These are phyloP conservation scores for Pagetopsis macropterus DNA, from an alignment of 2,797 vertebrate genomes.

Conservation along the genomic window DNA sequence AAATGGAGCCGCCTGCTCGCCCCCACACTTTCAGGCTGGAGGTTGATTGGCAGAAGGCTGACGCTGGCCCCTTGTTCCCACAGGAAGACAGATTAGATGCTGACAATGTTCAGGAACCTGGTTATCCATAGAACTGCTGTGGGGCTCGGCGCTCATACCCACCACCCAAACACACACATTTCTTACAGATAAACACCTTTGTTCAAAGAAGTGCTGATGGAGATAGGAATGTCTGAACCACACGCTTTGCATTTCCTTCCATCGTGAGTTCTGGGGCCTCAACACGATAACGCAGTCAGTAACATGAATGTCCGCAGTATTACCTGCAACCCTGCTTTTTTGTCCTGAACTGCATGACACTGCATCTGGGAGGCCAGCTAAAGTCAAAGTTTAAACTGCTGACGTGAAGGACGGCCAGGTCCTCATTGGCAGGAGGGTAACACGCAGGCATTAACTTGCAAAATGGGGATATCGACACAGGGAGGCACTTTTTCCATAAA, in stretches of 20 bases:
- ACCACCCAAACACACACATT: conserved; percentile 60
- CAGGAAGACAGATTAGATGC: conserved; percentile 84
- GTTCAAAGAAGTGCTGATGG: conserved; percentile 54
- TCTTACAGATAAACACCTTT: conserved; percentile 72
- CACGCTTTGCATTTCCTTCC: conserved; percentile 30
- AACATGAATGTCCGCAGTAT: conserved; percentile 20
- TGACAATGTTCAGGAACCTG: conserved; percentile 81
- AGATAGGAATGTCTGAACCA: conserved; percentile 47
- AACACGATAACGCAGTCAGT: conserved; percentile 16
- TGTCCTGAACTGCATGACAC: conserved; percentile 36
- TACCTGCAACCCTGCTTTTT: conserved; percentile 17
- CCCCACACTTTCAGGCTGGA: conserved; percentile 74
- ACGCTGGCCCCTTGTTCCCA: conserved; percentile 76
- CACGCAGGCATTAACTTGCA: conserved; percentile 82
- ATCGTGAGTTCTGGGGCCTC: conserved; percentile 6
- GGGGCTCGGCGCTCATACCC: conserved; percentile 56
- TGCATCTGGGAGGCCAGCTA: conserved; percentile 43
- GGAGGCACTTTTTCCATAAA: conserved; percentile 87
- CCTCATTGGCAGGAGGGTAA: conserved; percentile 78
- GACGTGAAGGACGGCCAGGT: conserved; percentile 74
- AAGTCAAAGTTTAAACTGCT: conserved; percentile 67
- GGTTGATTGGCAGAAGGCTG: conserved; percentile 75
- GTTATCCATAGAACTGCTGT: conserved; percentile 72
- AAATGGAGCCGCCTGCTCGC: conserved; percentile 72
- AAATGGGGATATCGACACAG: conserved; percentile 83